Conservation (phyloP, 2,888 invertebrate genomes). For the Pyralis farinalis region DNA sequence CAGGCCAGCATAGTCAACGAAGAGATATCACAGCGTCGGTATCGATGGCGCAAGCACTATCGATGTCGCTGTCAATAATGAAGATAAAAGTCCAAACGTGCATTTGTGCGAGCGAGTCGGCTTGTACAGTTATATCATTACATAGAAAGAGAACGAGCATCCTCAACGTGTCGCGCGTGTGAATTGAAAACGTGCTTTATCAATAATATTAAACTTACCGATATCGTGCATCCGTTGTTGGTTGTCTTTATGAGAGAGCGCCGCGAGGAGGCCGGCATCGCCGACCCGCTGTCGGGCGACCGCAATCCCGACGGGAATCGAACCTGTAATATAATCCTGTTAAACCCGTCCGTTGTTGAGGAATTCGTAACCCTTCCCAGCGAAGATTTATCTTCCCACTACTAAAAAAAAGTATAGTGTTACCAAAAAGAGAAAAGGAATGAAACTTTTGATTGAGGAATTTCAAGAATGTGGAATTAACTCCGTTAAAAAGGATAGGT, state of each 20-base stretch:
- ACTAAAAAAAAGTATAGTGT: neutral
- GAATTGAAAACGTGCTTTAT: slow-evolving; percentile 4
- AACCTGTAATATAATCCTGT: slow-evolving; percentile 49
- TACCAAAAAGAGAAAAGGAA: neutral
- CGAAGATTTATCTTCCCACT: neutral
- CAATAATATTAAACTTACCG: slow-evolving; percentile 54
- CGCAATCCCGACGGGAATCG: slow-evolving; percentile 92
- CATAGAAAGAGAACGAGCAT: slow-evolving; percentile 2
- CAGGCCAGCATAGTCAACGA: slow-evolving; percentile 53
- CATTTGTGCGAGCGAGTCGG: slow-evolving; percentile 5
- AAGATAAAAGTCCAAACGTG: slow-evolving; percentile 17
- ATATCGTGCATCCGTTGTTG: slow-evolving; percentile 79
- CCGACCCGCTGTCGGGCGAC: slow-evolving; percentile 90
- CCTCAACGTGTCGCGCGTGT: neutral
- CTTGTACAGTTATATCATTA: neutral
- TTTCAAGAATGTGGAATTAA: neutral
- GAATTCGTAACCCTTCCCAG: neutral
- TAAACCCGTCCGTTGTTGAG: neutral
- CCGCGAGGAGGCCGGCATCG: slow-evolving; percentile 81
- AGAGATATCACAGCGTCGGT: slow-evolving; percentile 37
- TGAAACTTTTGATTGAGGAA: neutral
- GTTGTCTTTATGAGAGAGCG: slow-evolving; percentile 79
- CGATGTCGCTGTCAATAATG: slow-evolving; percentile 37
- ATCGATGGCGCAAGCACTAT: slow-evolving; percentile 35
- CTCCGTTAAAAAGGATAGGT: too few species aligned